A percentile compares a stretch with the other conserved stretches of the same genome.
These are phyloP conservation scores for Anguilla rostrata DNA, from an alignment of 2,113 vertebrate species.

Conservation along the genomic window DNA sequence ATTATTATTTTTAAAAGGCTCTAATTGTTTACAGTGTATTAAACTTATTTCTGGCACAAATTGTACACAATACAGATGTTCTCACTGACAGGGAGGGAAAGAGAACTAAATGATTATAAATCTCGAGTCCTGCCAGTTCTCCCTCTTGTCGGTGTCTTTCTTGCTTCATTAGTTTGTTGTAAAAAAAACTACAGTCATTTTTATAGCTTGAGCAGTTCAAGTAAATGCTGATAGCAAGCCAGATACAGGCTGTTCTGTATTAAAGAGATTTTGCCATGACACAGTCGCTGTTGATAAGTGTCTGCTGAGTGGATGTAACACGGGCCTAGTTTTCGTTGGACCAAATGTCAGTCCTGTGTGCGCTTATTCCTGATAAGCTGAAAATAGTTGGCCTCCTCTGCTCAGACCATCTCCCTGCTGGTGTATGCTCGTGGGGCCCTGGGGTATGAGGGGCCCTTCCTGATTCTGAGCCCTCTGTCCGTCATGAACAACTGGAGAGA, in stretches of 20 bases:
- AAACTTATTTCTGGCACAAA: too few relatives aligned
- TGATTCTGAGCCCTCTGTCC: slow-evolving; percentile 87
- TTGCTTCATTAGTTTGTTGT: neutral
- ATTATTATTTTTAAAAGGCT: neutral
- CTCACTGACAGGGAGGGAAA: neutral
- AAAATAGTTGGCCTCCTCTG: neutral
- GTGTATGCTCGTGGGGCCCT: slow-evolving; percentile 73
- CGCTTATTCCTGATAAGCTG: neutral
- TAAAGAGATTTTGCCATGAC: too few relatives aligned
- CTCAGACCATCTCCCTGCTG: slow-evolving; percentile 83
- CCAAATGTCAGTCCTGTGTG: neutral
- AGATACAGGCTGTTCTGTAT: neutral
- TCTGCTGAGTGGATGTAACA: neutral
- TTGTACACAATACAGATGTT: too few relatives aligned
- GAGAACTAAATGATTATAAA: neutral
- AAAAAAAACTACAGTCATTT: neutral
- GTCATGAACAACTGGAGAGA: slow-evolving; percentile 87
- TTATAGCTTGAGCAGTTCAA: neutral
- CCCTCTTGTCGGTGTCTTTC: neutral
- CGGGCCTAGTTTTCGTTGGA: neutral
- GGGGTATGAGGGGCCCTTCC: slow-evolving; percentile 70
- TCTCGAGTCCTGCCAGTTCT: neutral
- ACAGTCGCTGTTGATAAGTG: neutral
- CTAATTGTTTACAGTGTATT: neutral
- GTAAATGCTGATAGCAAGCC: neutral